Base-by-base conservation (phyloP, 2,797 vertebrate genomes). In the Anas flavirostris region DNA sequence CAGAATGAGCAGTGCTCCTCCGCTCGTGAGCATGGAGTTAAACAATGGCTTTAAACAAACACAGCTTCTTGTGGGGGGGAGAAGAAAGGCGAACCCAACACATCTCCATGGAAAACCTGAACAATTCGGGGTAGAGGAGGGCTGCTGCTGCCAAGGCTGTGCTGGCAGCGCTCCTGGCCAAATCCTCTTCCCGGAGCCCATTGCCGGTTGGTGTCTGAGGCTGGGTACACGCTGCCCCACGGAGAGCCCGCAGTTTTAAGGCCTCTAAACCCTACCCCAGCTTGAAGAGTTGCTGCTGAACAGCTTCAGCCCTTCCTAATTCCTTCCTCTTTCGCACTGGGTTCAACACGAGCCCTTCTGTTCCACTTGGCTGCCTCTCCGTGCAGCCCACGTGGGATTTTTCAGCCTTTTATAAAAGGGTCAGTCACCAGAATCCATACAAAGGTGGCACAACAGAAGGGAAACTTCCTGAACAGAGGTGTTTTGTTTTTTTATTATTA, bases 11-110 rank as follows among this genome's bases (percentile, higher is more conserved):
- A 87, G 4, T 39, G 44, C 76, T 63, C 18, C 76, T 88, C 72
- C 0, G 3, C 88, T 93, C 74, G 93, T 60, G 86, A 96, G 83
- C 93, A 89, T 28, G 5, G 92, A 90, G 72, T 86, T 94, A 82
- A 95, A 90, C 95, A 96, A 95, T 68, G 78, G 60, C 53, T 95
- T 95, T 94, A 93, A 95, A 90, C 91, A 96, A 96, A 93, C 94
- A 93, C 43, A 79, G 67, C 77, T 88, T 86, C 75, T 91, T 46
- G 90, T 29, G 87, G 67, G 81, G 83, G 70, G 56, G 83, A 74
- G 56, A 82, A 85, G 76, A 88, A 87, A 94, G 88, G 86, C 95
- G 91, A 93, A 95, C 43, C 75, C 88, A 87, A 46, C 59, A 68
- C 53, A 80, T 96, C 78, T 80, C 25, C 88, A 91, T 91, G 90